Conservation (phyloP, 2,888 invertebrate genomes). For the Cancer borealis region DNA sequence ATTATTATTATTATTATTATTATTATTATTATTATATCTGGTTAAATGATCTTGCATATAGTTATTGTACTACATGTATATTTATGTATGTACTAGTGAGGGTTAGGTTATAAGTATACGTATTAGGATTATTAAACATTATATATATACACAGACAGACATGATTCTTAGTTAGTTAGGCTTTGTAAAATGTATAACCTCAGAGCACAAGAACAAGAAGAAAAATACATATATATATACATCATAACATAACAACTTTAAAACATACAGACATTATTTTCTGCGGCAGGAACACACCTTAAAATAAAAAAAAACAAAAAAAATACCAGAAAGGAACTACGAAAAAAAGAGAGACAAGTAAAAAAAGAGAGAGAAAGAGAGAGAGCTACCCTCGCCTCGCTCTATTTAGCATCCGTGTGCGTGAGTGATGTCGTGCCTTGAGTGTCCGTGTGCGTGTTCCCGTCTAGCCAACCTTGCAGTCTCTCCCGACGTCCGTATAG, state of each 20-base stretch:
- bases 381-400: slow-evolving; percentile 40
- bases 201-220: too few species aligned
- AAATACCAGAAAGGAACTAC: neutral
- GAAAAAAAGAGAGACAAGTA: neutral
- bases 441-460: slow-evolving; percentile 73
- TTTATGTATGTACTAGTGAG: too few species aligned
- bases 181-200: too few species aligned
- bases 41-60: neutral
- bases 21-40: slow-evolving; percentile 37
- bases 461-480: slow-evolving; percentile 60
- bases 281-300: neutral
- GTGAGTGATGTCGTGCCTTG: slow-evolving; percentile 70
- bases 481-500: slow-evolving; percentile 71
- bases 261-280: neutral
- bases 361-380: neutral
- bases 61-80: too few species aligned
- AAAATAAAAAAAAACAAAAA: slow-evolving; percentile 21
- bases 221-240: too few species aligned
- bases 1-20: too few species aligned
- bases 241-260: too few species aligned
- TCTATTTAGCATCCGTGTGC: slow-evolving; percentile 51
- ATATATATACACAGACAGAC: too few species aligned
- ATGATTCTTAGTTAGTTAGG: too few species aligned
- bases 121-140: too few species aligned
- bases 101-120: too few species aligned